Evolutionary conservation across 2,113 vertebrate species (phyloP), one percentile per base, ranked within the genome.

Genomic region (Nymphicus hollandicus): DNA sequence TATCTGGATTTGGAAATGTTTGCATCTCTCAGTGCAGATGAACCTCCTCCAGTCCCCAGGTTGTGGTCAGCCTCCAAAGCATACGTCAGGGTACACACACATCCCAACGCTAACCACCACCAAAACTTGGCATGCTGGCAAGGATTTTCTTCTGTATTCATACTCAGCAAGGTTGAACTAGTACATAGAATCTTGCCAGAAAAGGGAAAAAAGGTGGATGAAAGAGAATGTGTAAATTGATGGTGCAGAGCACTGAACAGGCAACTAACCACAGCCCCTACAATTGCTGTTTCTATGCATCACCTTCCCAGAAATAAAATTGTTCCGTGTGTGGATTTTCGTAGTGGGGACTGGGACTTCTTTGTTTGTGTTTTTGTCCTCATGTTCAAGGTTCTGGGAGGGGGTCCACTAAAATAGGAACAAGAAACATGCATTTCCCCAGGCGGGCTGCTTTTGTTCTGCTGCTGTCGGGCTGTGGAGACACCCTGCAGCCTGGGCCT

Each of bases 1-100:
- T 9, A 3, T 1, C 43, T 90, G 71, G 23, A 27, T 58, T 79
- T 88, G 53, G 31, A 31, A 79, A n/a, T 28, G 11, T 63, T 72
- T 1, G 2, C 0, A 0, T 29, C 27, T 64, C 43, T 78, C 17
- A 17, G 43, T 39, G 18, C 1, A 0, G 35, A 31, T 33, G 17
- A 91, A 11, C 1, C 4, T 72, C 2, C 25, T 61, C 31, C 13
- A 4, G 11, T 80, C 4, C 23, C 25, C 33, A 46, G 52, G 22
- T 15, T 83, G n/a, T 55, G n/a, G 10, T 49, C 37, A 64, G 14
- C 39, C 52, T 64, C 49, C 92, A 78, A 64, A 49, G 7, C 5
- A 1, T 13, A 35, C n/a, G 0, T 0, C 29, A 35, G 24, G 17
- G 11, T 33, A 14, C 19, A 4, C 0, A 1, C 10, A 6, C 37